Evolutionary conservation across 2,888 invertebrate species (phyloP).

Genomic region (Polylopha cassiicola): DNA sequence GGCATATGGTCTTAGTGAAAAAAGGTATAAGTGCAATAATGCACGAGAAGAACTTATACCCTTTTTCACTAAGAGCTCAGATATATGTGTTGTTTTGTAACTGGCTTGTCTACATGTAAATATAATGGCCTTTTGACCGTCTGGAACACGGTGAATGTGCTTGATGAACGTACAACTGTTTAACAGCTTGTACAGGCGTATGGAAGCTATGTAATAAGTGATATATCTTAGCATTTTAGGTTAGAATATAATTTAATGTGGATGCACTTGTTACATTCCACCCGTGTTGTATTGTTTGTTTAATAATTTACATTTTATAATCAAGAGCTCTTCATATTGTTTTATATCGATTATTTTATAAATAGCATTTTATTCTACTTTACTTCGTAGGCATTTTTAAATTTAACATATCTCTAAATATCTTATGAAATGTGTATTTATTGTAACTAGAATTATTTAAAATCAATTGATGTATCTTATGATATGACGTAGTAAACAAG

Average conservation of each 20-base stretch:
- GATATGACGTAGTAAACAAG: slow-evolving; percentile 7
- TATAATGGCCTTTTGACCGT: too few relatives aligned
- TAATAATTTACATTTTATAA: slow-evolving; percentile 22
- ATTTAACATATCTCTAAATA: too few relatives aligned
- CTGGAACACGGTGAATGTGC: too few relatives aligned
- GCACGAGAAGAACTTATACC: too few relatives aligned
- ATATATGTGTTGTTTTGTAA: too few relatives aligned
- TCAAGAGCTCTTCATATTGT: slow-evolving; percentile 21
- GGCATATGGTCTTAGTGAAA: too few relatives aligned
- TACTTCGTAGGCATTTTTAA: slow-evolving; percentile 3
- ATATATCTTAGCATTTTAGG: slow-evolving; percentile 18
- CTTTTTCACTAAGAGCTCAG: too few relatives aligned
- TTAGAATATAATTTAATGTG: slow-evolving; percentile 20
- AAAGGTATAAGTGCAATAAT: too few relatives aligned
- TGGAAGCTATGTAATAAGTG: slow-evolving; percentile 12
- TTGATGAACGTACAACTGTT: slow-evolving; percentile 3
- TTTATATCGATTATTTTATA: slow-evolving; percentile 4
- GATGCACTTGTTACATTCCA: slow-evolving; percentile 36
- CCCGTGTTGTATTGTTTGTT: slow-evolving; percentile 25
- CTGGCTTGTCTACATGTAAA: too few relatives aligned
- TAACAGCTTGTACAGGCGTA: slow-evolving; percentile 3
- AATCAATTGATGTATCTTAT: slow-evolving; percentile 8
- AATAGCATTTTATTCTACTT: slow-evolving; percentile 3
- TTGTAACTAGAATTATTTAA: not conserved
- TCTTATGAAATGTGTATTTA: slow-evolving; percentile 8